Percentiles rank a stretch among this genome's conserved stretches.
phyloP scores from a whole-genome alignment of 2,888 invertebrate genomes.

The Coelinius sp. region DNA sequence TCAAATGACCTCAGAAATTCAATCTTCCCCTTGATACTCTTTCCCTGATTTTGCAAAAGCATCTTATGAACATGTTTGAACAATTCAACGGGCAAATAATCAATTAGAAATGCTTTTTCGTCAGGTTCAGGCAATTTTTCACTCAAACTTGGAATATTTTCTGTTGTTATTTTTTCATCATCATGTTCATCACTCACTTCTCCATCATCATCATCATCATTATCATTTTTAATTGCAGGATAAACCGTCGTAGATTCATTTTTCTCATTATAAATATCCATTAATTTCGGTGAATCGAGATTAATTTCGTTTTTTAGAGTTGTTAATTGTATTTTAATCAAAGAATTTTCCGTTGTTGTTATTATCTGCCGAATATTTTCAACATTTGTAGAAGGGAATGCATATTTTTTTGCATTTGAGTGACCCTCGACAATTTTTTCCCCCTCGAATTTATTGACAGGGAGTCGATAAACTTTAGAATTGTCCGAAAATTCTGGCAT shows the following conservation, averaged over 20 bases:
- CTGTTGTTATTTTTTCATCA: background rate
- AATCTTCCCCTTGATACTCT: slow-evolving; percentile 72
- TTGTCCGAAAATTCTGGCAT: slow-evolving; percentile 66
- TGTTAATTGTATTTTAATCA: background rate
- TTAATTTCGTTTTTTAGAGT: background rate
- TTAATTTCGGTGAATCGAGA: background rate
- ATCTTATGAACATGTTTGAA: slow-evolving; percentile 63
- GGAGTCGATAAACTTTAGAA: slow-evolving; percentile 58
- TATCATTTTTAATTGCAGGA: background rate
- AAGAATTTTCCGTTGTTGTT: slow-evolving; percentile 23
- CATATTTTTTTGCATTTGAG: background rate
- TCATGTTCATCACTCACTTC: slow-evolving; percentile 5
- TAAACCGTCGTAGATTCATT: background rate
- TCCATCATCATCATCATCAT: slow-evolving; percentile 7
- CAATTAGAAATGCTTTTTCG: slow-evolving; percentile 47
- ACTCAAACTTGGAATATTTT: background rate
- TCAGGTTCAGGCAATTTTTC: background rate
- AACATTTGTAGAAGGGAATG: background rate
- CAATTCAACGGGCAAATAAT: slow-evolving; percentile 63
- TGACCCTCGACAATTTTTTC: slow-evolving; percentile 11
- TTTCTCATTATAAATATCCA: no score
- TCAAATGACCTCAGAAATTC: slow-evolving; percentile 75
- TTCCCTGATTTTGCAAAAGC: slow-evolving; percentile 59
- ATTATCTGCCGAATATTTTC: slow-evolving; percentile 20
- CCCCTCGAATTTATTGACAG: slow-evolving; percentile 38